Evolutionary conservation across 2,113 vertebrate species (phyloP).

Genomic region (Ursus arctos): DNA sequence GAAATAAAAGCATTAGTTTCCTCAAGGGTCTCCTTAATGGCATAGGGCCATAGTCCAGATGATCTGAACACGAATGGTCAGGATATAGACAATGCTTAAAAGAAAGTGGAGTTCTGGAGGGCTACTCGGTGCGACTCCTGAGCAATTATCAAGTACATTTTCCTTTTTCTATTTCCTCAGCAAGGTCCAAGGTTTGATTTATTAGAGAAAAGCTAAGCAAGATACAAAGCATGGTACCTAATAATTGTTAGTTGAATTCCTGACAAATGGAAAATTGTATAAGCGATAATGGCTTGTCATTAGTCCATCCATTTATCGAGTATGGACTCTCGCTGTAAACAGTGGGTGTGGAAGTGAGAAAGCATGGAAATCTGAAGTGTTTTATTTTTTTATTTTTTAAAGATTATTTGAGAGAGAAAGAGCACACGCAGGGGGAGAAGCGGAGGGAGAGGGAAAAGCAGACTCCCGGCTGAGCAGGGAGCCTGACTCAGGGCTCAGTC

Average conservation of each 20-base stretch:
- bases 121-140: neutral
- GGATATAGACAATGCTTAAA: neutral
- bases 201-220: neutral
- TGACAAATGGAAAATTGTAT: neutral
- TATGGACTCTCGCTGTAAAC: neutral
- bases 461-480: no score
- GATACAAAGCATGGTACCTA: neutral
- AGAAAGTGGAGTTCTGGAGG: neutral
- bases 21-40: neutral
- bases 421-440: no score
- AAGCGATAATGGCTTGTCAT: neutral
- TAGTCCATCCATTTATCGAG: neutral
- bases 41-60: neutral
- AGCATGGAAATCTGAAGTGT: neutral
- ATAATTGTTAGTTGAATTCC: neutral
- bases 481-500: no score
- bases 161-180: neutral
- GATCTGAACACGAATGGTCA: neutral
- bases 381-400: neutral
- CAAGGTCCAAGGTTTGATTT: neutral
- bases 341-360: neutral
- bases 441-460: no score
- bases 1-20: neutral
- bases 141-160: neutral
- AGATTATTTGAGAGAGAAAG: neutral